A percentile compares a stretch with the other conserved stretches of the same genome.
phyloP scores from a whole-genome alignment of 2,113 vertebrate species.

The Hypanus sabinus region DNA sequence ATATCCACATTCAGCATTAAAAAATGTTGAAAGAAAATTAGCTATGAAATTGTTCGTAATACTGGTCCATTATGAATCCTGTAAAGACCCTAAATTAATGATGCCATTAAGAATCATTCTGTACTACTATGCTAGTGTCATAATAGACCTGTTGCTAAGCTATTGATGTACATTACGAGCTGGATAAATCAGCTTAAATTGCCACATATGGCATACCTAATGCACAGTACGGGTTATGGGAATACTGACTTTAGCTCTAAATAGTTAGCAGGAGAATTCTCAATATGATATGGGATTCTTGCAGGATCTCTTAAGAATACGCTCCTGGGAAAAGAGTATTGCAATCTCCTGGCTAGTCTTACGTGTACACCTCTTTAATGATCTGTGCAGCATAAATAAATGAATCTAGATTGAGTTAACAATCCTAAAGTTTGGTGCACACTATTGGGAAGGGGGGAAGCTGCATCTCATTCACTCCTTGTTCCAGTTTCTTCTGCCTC shows the following conservation, averaged over 20 bases:
- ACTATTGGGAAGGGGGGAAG: not conserved
- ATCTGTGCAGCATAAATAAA: not conserved
- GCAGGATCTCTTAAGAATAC: not conserved
- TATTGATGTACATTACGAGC: slow-evolving; percentile 1
- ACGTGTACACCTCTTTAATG: not conserved
- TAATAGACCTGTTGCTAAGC: slow-evolving; percentile 10
- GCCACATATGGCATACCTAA: slow-evolving; percentile 17
- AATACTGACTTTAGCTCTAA: slow-evolving; percentile 15
- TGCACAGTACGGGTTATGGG: not conserved
- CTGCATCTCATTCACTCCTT: not conserved
- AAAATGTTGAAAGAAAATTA: slow-evolving; percentile 21
- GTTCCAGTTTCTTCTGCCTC: not conserved
- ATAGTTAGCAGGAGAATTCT: not conserved
- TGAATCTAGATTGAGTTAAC: not conserved
- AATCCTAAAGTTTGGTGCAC: not conserved
- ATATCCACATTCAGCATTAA: not conserved
- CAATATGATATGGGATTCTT: not conserved
- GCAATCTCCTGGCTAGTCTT: not conserved
- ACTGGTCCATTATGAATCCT: not conserved
- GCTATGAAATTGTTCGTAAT: not conserved
- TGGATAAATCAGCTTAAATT: slow-evolving; percentile 26
- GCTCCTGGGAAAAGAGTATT: too few species aligned
- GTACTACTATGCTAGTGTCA: not conserved
- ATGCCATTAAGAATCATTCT: slow-evolving; percentile 31
- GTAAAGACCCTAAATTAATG: slow-evolving; percentile 21